phyloP scores from a whole-genome alignment of 2,888 invertebrate species.

The Griposia aprilina region DNA sequence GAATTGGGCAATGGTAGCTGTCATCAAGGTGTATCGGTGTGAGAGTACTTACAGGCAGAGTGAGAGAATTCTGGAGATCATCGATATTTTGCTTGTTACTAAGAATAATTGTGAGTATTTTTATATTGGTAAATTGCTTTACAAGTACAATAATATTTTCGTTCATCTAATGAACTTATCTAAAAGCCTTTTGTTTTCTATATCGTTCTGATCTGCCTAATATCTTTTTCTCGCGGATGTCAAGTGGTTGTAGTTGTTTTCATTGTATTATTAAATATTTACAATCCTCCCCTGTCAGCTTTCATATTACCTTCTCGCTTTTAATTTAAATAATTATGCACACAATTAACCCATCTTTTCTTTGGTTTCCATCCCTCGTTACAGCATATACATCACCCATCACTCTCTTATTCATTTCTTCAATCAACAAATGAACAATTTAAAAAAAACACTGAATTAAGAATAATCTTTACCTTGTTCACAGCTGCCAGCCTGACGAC shows the following conservation, averaged over 20 bases:
- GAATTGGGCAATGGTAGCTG: slow-evolving; percentile 51
- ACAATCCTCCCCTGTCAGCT: background rate
- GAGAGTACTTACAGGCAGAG: slow-evolving; percentile 66
- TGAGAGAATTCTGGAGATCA: slow-evolving; percentile 58
- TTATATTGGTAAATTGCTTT: background rate
- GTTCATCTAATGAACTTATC: background rate
- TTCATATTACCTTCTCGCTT: no score
- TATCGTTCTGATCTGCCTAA: background rate
- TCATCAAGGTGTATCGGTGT: slow-evolving; percentile 63
- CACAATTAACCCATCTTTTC: background rate
- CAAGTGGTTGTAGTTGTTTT: background rate
- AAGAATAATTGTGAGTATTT: slow-evolving; percentile 67
- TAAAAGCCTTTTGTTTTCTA: background rate
- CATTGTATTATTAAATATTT: background rate
- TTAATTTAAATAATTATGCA: no score
- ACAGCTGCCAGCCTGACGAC: slow-evolving; percentile 53
- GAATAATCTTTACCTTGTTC: slow-evolving; percentile 4
- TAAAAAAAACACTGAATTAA: no score
- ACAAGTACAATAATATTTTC: background rate
- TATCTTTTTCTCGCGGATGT: background rate
- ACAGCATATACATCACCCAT: no score
- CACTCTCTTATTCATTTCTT: background rate
- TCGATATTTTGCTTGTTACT: slow-evolving; percentile 65
- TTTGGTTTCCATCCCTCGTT: no score
- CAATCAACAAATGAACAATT: background rate